Conservation (phyloP, 2,888 invertebrate genomes). For the Hypsopygia costalis region DNA sequence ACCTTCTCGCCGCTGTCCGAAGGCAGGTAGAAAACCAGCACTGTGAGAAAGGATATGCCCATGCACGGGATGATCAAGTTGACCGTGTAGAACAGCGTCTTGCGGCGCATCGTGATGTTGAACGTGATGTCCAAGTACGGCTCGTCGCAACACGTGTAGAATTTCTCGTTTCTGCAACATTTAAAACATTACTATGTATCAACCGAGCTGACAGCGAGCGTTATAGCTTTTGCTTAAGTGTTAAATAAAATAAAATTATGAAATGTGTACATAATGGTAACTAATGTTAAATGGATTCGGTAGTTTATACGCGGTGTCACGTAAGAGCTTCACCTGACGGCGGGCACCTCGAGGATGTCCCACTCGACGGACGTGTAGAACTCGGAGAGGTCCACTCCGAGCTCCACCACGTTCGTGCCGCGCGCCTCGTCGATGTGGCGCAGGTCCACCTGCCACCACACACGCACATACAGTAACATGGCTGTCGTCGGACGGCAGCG, state of each 20-base stretch:
- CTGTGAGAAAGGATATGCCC: constrained; percentile 97
- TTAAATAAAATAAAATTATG: no score
- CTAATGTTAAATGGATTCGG: no score
- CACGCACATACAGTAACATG: not conserved
- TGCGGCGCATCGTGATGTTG: constrained; percentile 97
- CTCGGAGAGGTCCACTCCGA: constrained; percentile 97
- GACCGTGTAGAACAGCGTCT: constrained; percentile 97
- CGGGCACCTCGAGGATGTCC: constrained; percentile 98
- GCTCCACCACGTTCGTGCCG: constrained; percentile 93
- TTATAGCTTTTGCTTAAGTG: no score
- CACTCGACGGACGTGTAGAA: constrained; percentile 99
- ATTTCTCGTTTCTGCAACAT: constrained; percentile 90
- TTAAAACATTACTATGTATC: no score
- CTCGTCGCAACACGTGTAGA: constrained; percentile 98
- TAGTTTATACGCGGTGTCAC: no score
- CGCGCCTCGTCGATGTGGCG: constrained; percentile 94
- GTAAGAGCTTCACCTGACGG: constrained; percentile 93
- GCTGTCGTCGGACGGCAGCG: not conserved
- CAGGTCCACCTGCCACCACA: constrained; percentile 87
- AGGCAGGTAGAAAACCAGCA: constrained; percentile 97
- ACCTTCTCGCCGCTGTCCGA: constrained; percentile 99
- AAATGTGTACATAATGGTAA: no score
- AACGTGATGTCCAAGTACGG: constrained; percentile 98
- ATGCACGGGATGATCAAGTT: constrained; percentile 98
- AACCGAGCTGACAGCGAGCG: no score